phyloP scores from a whole-genome alignment of 2,113 vertebrate species.

The Toxostoma redivivum region DNA sequence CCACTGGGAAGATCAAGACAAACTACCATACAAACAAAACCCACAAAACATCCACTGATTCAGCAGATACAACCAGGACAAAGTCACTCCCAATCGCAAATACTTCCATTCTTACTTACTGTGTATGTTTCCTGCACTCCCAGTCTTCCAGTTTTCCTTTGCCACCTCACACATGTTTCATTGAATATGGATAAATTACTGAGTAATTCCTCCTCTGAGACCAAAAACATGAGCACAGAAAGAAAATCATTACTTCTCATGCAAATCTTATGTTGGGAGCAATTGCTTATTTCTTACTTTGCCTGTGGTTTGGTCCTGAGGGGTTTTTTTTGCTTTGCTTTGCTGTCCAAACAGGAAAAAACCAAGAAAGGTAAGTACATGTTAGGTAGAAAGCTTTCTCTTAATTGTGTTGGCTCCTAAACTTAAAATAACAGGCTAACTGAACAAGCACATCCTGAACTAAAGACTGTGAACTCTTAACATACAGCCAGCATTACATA shows the following conservation, averaged over 20 bases:
- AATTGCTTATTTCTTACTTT: neutral
- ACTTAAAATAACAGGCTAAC: neutral
- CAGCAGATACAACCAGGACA: neutral
- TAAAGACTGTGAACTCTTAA: neutral
- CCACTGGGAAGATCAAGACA: neutral
- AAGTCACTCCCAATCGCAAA: neutral
- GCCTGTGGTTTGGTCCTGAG: neutral
- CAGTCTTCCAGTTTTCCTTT: slow-evolving; percentile 61
- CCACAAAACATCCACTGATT: neutral
- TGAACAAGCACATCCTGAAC: neutral
- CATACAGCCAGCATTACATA: neutral
- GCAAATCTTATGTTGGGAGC: neutral
- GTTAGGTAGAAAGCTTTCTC: neutral
- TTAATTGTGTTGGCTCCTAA: neutral
- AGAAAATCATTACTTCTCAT: neutral
- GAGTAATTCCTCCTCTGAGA: slow-evolving; percentile 70
- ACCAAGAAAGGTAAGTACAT: neutral
- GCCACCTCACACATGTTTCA: slow-evolving; percentile 87
- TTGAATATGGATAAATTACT: slow-evolving; percentile 76
- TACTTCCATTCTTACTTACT: slow-evolving; percentile 57
- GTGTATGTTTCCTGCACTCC: slow-evolving; percentile 60
- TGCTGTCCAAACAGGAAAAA: neutral
- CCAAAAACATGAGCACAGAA: neutral
- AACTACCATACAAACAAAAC: neutral
- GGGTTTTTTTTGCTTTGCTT: neutral